These are phyloP conservation scores for Magallana angulata DNA, from an alignment of 1,140 invertebrate species.

Conservation along the genomic window DNA sequence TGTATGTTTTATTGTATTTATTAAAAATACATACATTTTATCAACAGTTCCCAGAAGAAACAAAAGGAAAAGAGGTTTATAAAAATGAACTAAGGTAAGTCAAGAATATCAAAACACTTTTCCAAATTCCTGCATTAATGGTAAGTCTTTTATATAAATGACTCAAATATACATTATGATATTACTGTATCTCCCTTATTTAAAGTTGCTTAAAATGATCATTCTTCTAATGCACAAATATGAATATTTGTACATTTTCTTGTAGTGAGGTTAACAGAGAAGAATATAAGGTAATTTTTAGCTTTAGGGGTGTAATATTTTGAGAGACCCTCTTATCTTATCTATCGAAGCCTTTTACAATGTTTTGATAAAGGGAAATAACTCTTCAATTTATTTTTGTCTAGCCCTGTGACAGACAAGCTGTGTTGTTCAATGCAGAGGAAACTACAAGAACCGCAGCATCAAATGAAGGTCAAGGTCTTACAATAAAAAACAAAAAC, in stretches of 20 bases:
- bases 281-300: conserved; percentile 68
- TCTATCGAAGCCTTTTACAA: not conserved
- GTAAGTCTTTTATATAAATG: no score
- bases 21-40: conserved; percentile 9
- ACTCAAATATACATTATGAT: no score
- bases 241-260: conserved; percentile 43
- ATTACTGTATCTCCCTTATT: no score
- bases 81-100: conserved; percentile 74
- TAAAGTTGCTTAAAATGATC: no score
- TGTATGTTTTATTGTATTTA: no score
- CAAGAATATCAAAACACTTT: not conserved
- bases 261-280: conserved; percentile 69
- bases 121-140: no score
- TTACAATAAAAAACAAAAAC: not conserved
- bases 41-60: conserved; percentile 77
- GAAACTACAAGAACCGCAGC: conserved; percentile 52
- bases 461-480: conserved; percentile 29
- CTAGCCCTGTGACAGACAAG: conserved; percentile 75
- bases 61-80: conserved; percentile 74
- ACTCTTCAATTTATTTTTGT: conserved; percentile 51
- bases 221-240: no score
- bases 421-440: conserved; percentile 68
- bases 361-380: not conserved
- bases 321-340: no score
- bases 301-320: no score